A percentile compares a stretch with the other conserved stretches of the same genome.
These are phyloP conservation scores for Mamestra configurata DNA, from an alignment of 1,140 invertebrate genomes.

Conservation along the genomic window DNA sequence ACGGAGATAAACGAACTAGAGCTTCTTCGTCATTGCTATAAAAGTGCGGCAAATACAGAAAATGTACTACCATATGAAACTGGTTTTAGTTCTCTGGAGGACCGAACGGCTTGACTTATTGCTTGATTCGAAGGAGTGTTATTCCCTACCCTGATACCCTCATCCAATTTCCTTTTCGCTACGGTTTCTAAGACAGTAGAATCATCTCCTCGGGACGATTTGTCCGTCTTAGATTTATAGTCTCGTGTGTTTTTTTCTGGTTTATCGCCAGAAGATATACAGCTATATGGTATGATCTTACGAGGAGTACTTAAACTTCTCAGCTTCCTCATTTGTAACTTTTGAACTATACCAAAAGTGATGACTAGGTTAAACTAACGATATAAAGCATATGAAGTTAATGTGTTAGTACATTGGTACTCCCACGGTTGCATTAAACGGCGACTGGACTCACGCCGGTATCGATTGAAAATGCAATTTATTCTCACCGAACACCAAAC, in stretches of 20 bases:
- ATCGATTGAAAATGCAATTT: conserved; percentile 41
- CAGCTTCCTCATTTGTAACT: background rate
- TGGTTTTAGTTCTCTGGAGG: background rate
- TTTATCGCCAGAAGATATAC: background rate
- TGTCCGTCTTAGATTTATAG: background rate
- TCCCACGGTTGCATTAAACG: conserved; percentile 18
- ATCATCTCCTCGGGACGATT: background rate
- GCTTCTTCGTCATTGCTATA: conserved; percentile 34
- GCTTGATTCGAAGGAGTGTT: background rate
- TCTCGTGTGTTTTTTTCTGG: background rate
- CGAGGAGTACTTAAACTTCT: background rate
- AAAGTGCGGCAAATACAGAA: background rate
- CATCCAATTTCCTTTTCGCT: background rate
- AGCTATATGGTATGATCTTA: background rate
- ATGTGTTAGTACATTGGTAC: background rate
- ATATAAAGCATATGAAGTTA: conserved; percentile 15
- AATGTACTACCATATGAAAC: background rate
- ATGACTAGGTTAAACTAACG: background rate
- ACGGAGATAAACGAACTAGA: conserved; percentile 18
- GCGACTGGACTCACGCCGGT: background rate
- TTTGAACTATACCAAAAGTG: background rate
- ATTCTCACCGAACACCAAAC: conserved; percentile 14
- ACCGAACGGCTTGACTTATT: conserved; percentile 5
- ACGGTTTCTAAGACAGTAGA: background rate
- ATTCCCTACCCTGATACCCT: background rate